Conservation (phyloP, 2,113 vertebrate genomes). For the Oryzias melastigma region DNA sequence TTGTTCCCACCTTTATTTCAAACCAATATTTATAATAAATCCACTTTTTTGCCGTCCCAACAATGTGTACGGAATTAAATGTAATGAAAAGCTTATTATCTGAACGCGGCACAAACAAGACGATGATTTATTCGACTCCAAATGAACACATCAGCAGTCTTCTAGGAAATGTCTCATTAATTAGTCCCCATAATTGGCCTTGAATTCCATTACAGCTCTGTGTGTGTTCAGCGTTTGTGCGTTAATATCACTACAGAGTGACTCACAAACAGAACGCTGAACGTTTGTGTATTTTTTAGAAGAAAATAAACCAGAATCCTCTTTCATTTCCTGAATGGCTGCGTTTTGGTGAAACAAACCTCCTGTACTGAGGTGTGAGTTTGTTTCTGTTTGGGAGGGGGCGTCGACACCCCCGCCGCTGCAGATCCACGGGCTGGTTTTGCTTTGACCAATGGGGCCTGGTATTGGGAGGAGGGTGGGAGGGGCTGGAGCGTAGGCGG, state of each 20-base stretch:
- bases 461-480: slow-evolving; percentile 36
- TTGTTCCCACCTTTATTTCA: background rate
- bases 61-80: slow-evolving; percentile 35
- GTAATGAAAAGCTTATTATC: slow-evolving; percentile 49
- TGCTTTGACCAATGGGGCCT: slow-evolving; percentile 76
- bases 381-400: slow-evolving; percentile 7
- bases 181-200: slow-evolving; percentile 72
- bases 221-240: slow-evolving; percentile 43
- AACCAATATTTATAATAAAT: slow-evolving; percentile 18
- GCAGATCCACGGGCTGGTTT: slow-evolving; percentile 56
- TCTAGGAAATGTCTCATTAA: slow-evolving; percentile 74
- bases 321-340: no score
- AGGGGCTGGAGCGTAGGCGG: slow-evolving; percentile 3
- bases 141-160: slow-evolving; percentile 70
- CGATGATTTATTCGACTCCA: slow-evolving; percentile 64
- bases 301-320: no score
- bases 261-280: no score
- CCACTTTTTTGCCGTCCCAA: slow-evolving; percentile 8
- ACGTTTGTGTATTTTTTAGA: no score
- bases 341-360: no score
- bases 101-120: slow-evolving; percentile 47
- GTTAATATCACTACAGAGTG: slow-evolving; percentile 51
- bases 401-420: slow-evolving; percentile 52
- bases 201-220: slow-evolving; percentile 58
- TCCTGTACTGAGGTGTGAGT: slow-evolving; percentile 5